Evolutionary conservation across 2,113 vertebrate species (phyloP).

Genomic region (Parus major): DNA sequence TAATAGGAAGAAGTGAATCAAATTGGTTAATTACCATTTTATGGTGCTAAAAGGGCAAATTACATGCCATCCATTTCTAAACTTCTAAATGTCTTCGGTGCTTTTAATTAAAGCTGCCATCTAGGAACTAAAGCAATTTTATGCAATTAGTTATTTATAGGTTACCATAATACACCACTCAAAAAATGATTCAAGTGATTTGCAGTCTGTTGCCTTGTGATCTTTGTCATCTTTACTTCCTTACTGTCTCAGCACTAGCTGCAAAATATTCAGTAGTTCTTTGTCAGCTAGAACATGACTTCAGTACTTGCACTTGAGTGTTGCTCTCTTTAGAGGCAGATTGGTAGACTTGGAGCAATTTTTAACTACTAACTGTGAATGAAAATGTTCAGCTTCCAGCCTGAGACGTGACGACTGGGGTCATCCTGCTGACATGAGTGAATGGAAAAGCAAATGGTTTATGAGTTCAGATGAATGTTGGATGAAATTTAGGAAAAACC

Average conservation of each 20-base stretch:
- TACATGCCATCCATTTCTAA: constrained; percentile 80
- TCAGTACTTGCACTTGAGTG: neutral
- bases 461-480: neutral
- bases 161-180: constrained; percentile 75
- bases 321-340: neutral
- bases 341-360: neutral
- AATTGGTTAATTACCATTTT: constrained; percentile 82
- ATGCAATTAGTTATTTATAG: constrained; percentile 84
- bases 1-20: constrained; percentile 81
- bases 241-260: neutral
- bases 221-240: constrained; percentile 60
- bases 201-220: constrained; percentile 70
- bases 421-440: neutral
- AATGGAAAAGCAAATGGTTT: neutral
- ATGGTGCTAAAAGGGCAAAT: constrained; percentile 81
- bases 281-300: constrained; percentile 20
- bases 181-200: constrained; percentile 78
- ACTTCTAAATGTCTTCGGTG: constrained; percentile 77
- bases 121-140: constrained; percentile 80
- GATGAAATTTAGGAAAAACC: neutral
- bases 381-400: neutral
- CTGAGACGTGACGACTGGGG: neutral
- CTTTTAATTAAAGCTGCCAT: constrained; percentile 82
- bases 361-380: neutral
- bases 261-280: constrained; percentile 17